Base-by-base conservation (phyloP, 2,797 vertebrate genomes). In the Micropoecilia bifurca region DNA sequence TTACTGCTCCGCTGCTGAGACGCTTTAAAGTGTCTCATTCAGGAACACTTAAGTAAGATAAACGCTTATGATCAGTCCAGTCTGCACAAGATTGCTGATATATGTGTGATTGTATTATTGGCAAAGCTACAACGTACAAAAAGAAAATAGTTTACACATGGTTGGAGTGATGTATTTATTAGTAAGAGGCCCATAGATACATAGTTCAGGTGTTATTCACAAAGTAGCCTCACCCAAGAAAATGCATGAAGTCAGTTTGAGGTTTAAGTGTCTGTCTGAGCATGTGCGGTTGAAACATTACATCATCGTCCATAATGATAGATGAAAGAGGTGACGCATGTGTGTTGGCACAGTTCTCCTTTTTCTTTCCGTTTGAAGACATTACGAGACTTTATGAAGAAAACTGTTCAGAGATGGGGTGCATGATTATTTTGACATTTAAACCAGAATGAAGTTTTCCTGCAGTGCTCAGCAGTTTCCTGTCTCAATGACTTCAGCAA, bases 201-300 rank as follows among this genome's bases (percentile, higher is more conserved):
- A 92, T 90, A 92, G 89, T 83, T 69, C 76, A 83, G 81, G 66
- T 74, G 88, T 90, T 87, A 90, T 88, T 93, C 89, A 84, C 71
- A 25, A 75, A 80, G 81, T 74, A 30, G 50, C 53, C 45, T 87
- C 81, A 59, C 74, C 80, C 71, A 88, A 89, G 22, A 76, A 93
- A 90, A 93, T 89, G 86, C 87, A 93, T 92, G 90, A 93, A 91
- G 89, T 92, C 90, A 92, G 84, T 80, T 87, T 57, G 88, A 86
- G 90, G 88, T 92, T 91, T 89, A 76, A 73, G 90, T 73, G 53
- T 77, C 25, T 84, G 94, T 95, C 94, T 95, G 92, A 93, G 92
- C 95, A 94, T 93, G 93, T 90, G 91, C 57, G 85, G 81, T 78
- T 89, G 76, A 80, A 92, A 86, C 78, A 94, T 95, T 93, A 96